Evolutionary conservation across 2,888 invertebrate genomes (phyloP), one percentile per base, ranked within the genome.

Genomic region (Ferdinandea cuprea): DNA sequence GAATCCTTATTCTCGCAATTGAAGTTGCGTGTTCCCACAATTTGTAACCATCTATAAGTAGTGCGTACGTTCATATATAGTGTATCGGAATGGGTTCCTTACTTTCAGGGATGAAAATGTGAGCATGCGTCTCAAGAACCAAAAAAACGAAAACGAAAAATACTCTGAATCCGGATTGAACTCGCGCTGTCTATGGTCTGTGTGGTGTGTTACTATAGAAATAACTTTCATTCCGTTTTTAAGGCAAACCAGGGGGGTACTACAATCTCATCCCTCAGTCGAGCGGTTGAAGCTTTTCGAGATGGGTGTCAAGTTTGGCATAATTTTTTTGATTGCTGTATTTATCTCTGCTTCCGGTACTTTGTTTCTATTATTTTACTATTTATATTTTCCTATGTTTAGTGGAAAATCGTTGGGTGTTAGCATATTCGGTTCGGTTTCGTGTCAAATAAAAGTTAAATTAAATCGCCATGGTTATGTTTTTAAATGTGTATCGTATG

Each of bases 41-140:
- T 17, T 19, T 44, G 19, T 44, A 11, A 44, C 44, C 44, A 44
- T 19, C 19, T 44, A 8, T 11, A 17, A 6, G 3, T 7, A 13
- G 25, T 25, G 25, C 7, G 40, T 40, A 11, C 19, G 19, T 19
- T 9, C 17, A 19, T 25, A 9, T 11, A 11, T 9, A 35, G 11
- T 11, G 11, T 2, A 15, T 8, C 17, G n/a, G 1, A 25, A 9
- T 48, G 6, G 6, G 1, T n/a, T 17, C 44, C 17, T 19, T 21
- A 44, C n/a, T 44, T 44, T 48, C 21, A 25, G 48, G 48, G 48
- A 25, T 48, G 25, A 25, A 48, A 21, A 48, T 25, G n/a, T 48
- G 48, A 2, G 25, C 48, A 48, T 48, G 25, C 48, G 21, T 48
- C 44, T 44, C 4, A 11, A 19, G 21, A 48, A 48, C 48, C n/a